phyloP scores from a whole-genome alignment of 2,888 invertebrate species.

The Eurytoma californica region DNA sequence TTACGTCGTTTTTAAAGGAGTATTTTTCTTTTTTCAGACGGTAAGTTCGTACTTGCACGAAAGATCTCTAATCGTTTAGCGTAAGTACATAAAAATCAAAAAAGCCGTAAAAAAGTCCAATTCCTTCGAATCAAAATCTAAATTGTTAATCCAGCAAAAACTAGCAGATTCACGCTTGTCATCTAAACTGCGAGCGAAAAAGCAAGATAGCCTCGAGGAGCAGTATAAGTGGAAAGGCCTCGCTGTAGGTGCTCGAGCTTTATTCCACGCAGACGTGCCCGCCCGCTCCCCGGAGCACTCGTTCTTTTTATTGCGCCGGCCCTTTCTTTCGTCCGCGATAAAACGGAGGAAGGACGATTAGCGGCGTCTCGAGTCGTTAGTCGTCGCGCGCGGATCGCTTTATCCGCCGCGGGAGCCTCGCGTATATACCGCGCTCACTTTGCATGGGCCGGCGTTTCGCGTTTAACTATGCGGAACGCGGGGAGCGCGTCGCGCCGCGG shows the following conservation, averaged over 20 bases:
- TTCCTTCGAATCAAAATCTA: not conserved
- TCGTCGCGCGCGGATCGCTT: constrained; percentile 50
- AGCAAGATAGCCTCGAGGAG: not conserved
- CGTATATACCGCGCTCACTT: not conserved
- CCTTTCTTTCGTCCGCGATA: not conserved
- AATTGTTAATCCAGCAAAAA: constrained; percentile 15
- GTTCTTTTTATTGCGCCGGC: constrained; percentile 5
- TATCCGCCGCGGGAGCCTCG: constrained; percentile 19
- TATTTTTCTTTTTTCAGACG: constrained; percentile 69
- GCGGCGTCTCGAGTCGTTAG: constrained; percentile 57
- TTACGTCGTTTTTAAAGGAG: not conserved
- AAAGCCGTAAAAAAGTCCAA: not conserved
- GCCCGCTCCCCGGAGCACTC: not conserved
- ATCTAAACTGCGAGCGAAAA: too few species aligned
- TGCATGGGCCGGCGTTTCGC: constrained; percentile 25
- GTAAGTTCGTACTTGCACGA: constrained; percentile 63
- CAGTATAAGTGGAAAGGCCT: constrained; percentile 39
- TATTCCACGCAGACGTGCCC: constrained; percentile 17
- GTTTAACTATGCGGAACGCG: constrained; percentile 58
- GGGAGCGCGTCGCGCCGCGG: not conserved
- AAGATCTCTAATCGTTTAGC: not conserved
- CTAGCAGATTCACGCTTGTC: too few species aligned
- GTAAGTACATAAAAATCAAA: constrained; percentile 20
- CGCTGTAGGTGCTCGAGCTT: constrained; percentile 49
- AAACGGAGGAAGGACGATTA: constrained; percentile 52